Base-by-base conservation (phyloP, 2,888 invertebrate genomes). In the Aromia moschata region DNA sequence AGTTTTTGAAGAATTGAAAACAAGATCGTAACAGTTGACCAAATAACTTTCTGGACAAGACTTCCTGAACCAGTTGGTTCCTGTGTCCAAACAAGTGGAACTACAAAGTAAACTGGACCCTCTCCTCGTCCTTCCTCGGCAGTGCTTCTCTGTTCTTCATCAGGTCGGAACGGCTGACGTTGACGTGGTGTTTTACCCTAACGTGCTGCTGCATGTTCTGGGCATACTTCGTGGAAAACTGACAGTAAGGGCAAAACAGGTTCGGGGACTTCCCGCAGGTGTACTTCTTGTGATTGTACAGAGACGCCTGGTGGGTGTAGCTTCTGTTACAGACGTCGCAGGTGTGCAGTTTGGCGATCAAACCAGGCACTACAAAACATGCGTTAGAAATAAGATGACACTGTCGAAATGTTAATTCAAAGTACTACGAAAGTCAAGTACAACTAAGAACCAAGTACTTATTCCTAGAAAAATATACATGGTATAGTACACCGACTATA, bases 201-300 rank as follows among this genome's bases (percentile, higher is more conserved):
- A 67, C 33, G 51, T 70, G 69, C 16, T 64, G 62, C 18, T 64
- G 69, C 56, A 71, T 60, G 5, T 64, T 69, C 53, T 70, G 68
- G 2, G 58, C 57, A 31, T 69, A 61, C 57, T 71, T 71, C 12
- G 70, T 63, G 7, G 60, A 57, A 54, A 62, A 69, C 14, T 49
- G 31, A 51, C 74, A 74, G 20, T 54, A 62, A 0, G 46, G 41
- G 51, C 74, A 74, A 30, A 56, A 60, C 31, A 73, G 67, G 40
- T 63, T 64, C 0, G 71, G 71, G 16, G 64, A 60, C 38, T 73
- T 71, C 9, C 72, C 72, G 41, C 76, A 76, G 51, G 73, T 71
- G 61, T 70, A 74, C 37, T 71, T 71, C 25, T 60, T 60, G 63
- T 76, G 76, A 20, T 70, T 70, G 10, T 64, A 65, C 10, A 73